Evolutionary conservation across 2,797 vertebrate genomes (phyloP), one percentile per base, ranked within the genome.

Genomic region (Luscinia luscinia): DNA sequence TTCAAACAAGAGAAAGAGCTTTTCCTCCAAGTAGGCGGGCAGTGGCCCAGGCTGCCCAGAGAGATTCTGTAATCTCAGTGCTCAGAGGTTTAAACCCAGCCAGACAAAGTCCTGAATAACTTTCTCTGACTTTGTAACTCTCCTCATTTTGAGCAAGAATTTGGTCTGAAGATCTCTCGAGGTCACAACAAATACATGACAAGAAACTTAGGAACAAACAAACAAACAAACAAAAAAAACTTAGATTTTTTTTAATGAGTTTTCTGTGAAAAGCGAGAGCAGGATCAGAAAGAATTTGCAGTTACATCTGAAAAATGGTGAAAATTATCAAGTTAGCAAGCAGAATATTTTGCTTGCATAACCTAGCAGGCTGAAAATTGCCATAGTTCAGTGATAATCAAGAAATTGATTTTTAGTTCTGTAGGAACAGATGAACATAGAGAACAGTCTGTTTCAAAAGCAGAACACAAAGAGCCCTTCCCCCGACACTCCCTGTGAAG

Each of bases 371-470:
- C 40, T 91, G 62, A 51, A 91, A 82, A 93, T 73, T 84, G 19
- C 15, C 41, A 54, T 15, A 70, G 80, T 76, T 90, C 51, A 76
- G 15, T 2, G 5, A 87, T 73, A 92, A 94, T 61, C 55, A 84
- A 89, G 46, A 90, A 84, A 94, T 36, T 28, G 67, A 51, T 52
- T 87, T 93, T 78, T 32, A 55, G 38, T 89, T 90, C 82, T 84
- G 49, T 3, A 10, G 54, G 69, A 96, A 88, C 54, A 92, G 84
- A 81, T 0, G 6, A 89, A 58, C n/a, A 22, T 3, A 40, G 64
- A 74, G 58, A 87, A 87, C 57, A 87, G 22, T 12, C 46, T 85
- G 49, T 87, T 78, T 81, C 66, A 68, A 78, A 91, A 88, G 23
- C 64, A 95, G 30, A 69, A 54, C 62, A 91, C 46, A 68, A 84